These are phyloP conservation scores for Ciconia maguari DNA, from an alignment of 2,113 vertebrate species.

Conservation along the genomic window DNA sequence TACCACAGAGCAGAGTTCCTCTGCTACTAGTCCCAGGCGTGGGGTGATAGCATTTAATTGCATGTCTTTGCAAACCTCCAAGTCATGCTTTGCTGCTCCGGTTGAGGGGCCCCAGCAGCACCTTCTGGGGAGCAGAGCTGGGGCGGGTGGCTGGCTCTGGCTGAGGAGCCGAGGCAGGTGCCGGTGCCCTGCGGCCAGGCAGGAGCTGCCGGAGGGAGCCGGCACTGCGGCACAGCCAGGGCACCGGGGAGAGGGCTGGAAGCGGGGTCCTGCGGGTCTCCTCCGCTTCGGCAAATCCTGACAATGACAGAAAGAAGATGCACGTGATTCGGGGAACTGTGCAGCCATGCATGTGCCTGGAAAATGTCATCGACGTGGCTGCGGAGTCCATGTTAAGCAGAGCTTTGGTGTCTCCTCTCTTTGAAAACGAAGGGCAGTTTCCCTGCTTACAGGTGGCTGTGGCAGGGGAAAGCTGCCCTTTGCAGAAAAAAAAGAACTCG, in stretches of 20 bases:
- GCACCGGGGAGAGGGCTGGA: neutral
- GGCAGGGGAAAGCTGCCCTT: neutral
- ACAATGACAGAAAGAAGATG: accelerated
- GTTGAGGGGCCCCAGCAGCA: neutral
- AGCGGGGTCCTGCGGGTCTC: neutral
- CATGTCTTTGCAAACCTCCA: neutral
- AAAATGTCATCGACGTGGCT: neutral
- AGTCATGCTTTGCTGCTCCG: neutral
- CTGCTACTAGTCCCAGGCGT: accelerated
- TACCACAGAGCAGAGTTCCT: neutral
- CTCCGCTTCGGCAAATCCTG: accelerated
- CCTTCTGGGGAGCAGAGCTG: neutral
- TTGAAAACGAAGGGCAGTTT: neutral
- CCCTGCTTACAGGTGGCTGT: neutral
- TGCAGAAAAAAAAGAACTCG: accelerated
- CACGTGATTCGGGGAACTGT: accelerated
- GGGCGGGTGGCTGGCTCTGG: neutral
- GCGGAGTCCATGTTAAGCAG: neutral
- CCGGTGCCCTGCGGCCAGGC: neutral
- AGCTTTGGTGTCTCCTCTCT: neutral
- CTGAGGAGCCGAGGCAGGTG: neutral
- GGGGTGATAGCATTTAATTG: neutral
- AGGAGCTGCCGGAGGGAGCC: neutral
- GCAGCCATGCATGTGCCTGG: accelerated
- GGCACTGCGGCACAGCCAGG: accelerated